These are phyloP conservation scores for Caranx ignobilis DNA, from an alignment of 2,113 vertebrate species.

Conservation along the genomic window DNA sequence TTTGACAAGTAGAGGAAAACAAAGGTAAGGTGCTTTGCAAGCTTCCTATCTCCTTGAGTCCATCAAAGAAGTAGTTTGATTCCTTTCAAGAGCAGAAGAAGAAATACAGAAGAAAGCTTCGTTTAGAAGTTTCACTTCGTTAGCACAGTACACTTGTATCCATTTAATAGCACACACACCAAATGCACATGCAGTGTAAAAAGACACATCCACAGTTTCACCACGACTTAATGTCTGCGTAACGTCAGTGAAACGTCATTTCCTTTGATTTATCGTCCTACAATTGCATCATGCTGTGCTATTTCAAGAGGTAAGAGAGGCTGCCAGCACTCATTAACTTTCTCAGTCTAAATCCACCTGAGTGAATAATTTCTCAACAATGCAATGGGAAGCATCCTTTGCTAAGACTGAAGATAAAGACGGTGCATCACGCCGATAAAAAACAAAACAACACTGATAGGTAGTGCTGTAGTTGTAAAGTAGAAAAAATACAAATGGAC, in stretches of 20 bases:
- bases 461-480: constrained; percentile 2
- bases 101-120: background rate
- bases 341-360: constrained; percentile 36
- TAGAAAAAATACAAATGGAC: background rate
- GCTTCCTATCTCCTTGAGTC: constrained; percentile 3
- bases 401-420: constrained; percentile 25
- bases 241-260: constrained; percentile 10
- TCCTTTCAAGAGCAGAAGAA: background rate
- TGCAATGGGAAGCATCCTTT: constrained; percentile 17
- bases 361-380: constrained; percentile 47
- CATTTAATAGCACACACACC: constrained; percentile 6
- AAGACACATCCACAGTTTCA: constrained; percentile 25
- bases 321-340: constrained; percentile 40
- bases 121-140: background rate
- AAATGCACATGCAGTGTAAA: constrained; percentile 37
- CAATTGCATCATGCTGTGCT: constrained; percentile 24
- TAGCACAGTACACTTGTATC: constrained; percentile 11
- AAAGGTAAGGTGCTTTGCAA: background rate
- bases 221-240: constrained; percentile 1
- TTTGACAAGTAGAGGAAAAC: background rate
- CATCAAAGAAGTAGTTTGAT: background rate
- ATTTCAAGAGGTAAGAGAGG: constrained; percentile 26
- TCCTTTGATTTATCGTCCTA: constrained; percentile 14
- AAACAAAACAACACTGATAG: background rate
- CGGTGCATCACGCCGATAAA: background rate